A percentile compares a stretch with the other conserved stretches of the same genome.
Conservation (phyloP, 1,140 invertebrate genomes). For the Lepidurus arcticus region DNA sequence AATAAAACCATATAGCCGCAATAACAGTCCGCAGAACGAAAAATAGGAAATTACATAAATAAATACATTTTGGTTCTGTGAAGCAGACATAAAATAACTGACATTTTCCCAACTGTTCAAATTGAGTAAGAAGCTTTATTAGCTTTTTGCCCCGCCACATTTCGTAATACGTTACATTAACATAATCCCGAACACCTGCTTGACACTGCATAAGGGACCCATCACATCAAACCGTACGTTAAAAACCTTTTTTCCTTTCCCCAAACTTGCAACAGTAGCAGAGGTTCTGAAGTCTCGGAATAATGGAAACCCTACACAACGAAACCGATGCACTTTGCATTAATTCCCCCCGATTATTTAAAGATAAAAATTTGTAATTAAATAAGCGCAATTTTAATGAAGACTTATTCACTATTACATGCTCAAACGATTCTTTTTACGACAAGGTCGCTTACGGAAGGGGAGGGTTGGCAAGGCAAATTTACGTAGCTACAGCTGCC, state of each 20-base stretch:
- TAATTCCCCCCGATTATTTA: not conserved
- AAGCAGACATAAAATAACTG: no score
- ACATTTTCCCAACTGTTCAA: not conserved
- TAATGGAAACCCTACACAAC: no score
- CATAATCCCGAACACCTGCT: slow-evolving; percentile 15
- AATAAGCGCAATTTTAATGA: not conserved
- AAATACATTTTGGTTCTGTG: no score
- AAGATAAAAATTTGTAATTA: not conserved
- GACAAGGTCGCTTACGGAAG: not conserved
- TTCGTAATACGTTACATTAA: not conserved
- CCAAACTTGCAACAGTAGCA: no score
- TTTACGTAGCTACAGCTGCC: not conserved
- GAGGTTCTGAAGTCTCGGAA: no score
- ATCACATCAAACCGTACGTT: not conserved
- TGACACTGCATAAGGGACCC: not conserved
- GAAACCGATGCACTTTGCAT: no score
- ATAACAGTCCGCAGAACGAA: no score
- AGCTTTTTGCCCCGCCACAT: not conserved
- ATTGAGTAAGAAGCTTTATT: not conserved
- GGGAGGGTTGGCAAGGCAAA: not conserved
- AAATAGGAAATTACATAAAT: no score
- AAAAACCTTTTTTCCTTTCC: not conserved
- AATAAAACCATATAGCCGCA: no score
- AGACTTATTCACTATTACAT: not conserved
- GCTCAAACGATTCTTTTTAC: not conserved